phyloP scores from a whole-genome alignment of 2,888 invertebrate species.

The Brachyptera putata region DNA sequence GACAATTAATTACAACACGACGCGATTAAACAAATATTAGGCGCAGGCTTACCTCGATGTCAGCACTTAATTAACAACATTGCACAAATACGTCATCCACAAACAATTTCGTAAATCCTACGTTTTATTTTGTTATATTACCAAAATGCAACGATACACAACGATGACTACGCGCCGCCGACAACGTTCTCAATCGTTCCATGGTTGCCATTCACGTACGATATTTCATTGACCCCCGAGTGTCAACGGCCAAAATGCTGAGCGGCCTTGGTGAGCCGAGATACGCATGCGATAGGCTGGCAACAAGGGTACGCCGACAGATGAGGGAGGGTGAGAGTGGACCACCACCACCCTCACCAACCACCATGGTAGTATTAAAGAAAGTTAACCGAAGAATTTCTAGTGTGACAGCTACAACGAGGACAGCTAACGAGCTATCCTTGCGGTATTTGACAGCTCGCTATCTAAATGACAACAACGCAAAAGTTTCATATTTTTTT shows the following conservation, averaged over 20 bases:
- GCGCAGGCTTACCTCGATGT: no score
- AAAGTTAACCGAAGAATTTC: neutral
- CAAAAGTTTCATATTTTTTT: no score
- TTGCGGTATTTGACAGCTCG: neutral
- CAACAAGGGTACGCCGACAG: neutral
- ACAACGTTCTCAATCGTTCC: slow-evolving; percentile 13
- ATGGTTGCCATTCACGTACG: slow-evolving; percentile 17
- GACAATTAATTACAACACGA: no score
- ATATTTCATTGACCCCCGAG: slow-evolving; percentile 27
- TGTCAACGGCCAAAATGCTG: slow-evolving; percentile 15
- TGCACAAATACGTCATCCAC: no score
- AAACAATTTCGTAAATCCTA: no score
- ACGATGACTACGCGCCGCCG: slow-evolving; percentile 1
- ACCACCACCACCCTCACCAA: no score
- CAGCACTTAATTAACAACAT: no score
- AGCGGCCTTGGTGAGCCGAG: slow-evolving; percentile 21
- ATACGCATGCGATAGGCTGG: neutral
- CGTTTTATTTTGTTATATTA: no score
- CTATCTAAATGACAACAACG: no score
- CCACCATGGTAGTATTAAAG: no score
- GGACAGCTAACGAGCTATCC: neutral
- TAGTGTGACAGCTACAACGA: neutral
- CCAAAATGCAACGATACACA: neutral
- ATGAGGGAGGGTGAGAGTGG: no score
- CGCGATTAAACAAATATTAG: no score